Conservation (phyloP, 2,888 invertebrate species). For the Cotesia congregata region DNA sequence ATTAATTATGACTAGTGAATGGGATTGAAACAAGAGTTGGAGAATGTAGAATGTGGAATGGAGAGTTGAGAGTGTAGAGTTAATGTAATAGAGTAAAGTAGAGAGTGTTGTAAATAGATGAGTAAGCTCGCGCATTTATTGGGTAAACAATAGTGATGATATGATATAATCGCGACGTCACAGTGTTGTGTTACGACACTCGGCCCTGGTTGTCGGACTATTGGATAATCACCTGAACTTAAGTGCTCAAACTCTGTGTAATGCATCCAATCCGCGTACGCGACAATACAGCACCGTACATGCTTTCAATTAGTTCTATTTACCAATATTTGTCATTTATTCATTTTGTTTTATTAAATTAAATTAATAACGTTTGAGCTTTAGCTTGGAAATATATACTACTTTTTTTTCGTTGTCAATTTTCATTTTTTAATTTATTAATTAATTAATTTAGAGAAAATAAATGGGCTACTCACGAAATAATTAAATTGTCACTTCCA, state of each 20-base stretch:
- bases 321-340: no score
- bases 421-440: no score
- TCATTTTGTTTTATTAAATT: no score
- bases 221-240: background rate
- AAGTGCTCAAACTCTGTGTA: background rate
- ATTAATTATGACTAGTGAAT: background rate
- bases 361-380: no score
- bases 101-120: background rate
- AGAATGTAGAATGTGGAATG: background rate
- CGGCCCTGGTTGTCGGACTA: background rate
- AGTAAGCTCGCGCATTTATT: background rate
- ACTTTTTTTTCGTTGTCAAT: no score
- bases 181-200: background rate
- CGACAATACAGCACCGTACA: no score
- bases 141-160: background rate
- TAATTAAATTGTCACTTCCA: no score
- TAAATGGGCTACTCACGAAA: no score
- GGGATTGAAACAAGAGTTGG: background rate
- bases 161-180: background rate
- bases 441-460: no score
- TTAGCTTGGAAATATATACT: no score
- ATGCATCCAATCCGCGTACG: background rate
- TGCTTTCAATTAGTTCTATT: no score
- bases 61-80: background rate
- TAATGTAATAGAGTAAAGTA: background rate